A percentile compares a stretch with the other conserved stretches of the same genome.
Conservation (phyloP, 2,797 vertebrate genomes). For the Ispidina lecontei region DNA sequence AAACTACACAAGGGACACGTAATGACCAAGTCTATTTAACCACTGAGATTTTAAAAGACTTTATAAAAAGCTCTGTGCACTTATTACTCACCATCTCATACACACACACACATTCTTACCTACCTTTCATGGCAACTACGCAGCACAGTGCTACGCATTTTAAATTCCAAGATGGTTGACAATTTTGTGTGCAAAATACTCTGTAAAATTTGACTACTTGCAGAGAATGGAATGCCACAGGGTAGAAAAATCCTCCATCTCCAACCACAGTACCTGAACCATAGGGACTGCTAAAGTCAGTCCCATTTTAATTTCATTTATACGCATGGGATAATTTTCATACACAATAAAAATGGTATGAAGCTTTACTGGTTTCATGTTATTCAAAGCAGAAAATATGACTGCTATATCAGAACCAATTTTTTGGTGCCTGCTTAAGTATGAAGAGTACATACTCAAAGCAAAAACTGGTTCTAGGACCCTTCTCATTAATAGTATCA, state of each 20-base stretch:
- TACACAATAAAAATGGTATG: background rate
- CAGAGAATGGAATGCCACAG: background rate
- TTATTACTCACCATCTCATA: background rate
- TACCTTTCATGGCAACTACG: background rate
- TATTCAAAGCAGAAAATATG: background rate
- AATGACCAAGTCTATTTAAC: conserved; percentile 23
- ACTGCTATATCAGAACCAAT: background rate
- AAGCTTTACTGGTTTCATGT: background rate
- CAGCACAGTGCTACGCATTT: background rate
- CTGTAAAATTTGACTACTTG: background rate
- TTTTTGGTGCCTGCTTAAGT: background rate
- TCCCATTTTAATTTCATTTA: background rate
- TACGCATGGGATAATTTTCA: background rate
- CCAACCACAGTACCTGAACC: background rate
- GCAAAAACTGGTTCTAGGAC: background rate
- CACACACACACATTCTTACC: background rate
- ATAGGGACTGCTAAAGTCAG: background rate
- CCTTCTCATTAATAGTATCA: background rate
- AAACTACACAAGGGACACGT: background rate
- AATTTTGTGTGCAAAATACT: background rate
- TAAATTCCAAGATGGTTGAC: background rate
- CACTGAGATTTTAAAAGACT: background rate
- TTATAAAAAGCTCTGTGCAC: background rate
- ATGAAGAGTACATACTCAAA: background rate
- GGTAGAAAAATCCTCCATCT: background rate